A percentile compares a stretch with the other conserved stretches of the same genome.
phyloP scores from a whole-genome alignment of 2,113 vertebrate species.

The Strix aluco region DNA sequence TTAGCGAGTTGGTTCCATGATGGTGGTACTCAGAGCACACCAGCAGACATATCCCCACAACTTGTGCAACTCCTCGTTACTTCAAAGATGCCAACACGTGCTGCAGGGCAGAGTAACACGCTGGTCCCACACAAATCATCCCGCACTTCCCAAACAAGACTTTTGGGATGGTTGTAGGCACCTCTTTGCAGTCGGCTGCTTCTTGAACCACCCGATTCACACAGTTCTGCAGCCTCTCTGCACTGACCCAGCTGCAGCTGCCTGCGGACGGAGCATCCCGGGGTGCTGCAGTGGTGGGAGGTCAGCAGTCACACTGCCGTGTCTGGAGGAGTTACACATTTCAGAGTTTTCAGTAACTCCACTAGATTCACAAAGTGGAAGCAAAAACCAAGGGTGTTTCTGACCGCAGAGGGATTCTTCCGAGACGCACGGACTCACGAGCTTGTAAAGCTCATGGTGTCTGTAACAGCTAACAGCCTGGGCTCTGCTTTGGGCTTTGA shows the following conservation, averaged over 20 bases:
- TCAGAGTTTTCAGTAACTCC: not conserved
- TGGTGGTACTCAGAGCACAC: not conserved
- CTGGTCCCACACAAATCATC: not conserved
- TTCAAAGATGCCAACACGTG: not conserved
- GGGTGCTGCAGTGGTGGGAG: not conserved
- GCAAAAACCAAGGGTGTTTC: not conserved
- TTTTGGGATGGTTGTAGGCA: not conserved
- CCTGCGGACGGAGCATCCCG: not conserved
- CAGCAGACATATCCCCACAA: not conserved
- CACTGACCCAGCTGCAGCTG: fast-evolving
- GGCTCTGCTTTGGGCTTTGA: not conserved
- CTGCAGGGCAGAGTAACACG: fast-evolving
- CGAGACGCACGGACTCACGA: not conserved
- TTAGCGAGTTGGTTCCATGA: not conserved
- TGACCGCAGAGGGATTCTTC: not conserved
- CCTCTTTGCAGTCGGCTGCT: not conserved
- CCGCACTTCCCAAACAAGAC: not conserved
- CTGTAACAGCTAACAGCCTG: not conserved
- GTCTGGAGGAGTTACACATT: not conserved
- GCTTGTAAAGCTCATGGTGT: not conserved
- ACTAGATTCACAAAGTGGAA: not conserved
- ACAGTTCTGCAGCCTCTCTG: fast-evolving
- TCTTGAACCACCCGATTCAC: not conserved
- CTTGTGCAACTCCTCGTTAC: not conserved
- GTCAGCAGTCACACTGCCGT: not conserved